Conservation (phyloP, 1,140 invertebrate genomes). For the Drosophila bocqueti region DNA sequence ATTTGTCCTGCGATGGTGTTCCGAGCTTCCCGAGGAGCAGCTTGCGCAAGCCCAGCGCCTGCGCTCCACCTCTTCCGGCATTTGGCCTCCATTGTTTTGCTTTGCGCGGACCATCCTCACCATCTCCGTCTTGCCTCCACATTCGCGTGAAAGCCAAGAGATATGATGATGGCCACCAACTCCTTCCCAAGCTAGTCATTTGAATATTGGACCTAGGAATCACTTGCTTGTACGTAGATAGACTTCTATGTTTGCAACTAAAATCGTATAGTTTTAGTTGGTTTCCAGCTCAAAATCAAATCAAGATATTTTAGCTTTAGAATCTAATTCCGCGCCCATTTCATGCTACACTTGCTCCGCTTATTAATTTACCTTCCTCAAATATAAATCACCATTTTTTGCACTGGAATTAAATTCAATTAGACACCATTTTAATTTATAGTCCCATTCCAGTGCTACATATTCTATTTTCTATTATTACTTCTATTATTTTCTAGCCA, state of each 20-base stretch:
- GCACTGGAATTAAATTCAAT: background rate
- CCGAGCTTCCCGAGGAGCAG: constrained; percentile 39
- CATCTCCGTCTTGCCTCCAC: constrained; percentile 30
- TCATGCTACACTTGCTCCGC: too few relatives aligned
- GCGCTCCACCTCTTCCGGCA: constrained; percentile 63
- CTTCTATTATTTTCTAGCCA: background rate
- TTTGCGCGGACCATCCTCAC: constrained; percentile 43
- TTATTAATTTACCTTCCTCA: too few relatives aligned
- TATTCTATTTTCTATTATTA: too few relatives aligned
- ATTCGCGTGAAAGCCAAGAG: constrained; percentile 54
- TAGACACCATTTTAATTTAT: background rate
- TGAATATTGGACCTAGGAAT: background rate
- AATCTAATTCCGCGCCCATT: too few relatives aligned
- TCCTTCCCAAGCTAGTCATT: background rate
- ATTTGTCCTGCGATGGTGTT: constrained; percentile 49
- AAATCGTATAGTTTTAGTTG: background rate
- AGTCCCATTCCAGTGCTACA: too few relatives aligned
- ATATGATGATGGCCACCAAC: background rate
- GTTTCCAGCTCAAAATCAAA: background rate
- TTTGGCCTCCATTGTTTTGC: constrained; percentile 63
- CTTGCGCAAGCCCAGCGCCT: constrained; percentile 48
- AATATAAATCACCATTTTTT: too few relatives aligned
- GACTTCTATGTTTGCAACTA: background rate
- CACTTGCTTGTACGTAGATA: background rate
- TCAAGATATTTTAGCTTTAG: too few relatives aligned